phyloP scores from a whole-genome alignment of 2,797 vertebrate genomes.

The Chaenodraco wilsoni region DNA sequence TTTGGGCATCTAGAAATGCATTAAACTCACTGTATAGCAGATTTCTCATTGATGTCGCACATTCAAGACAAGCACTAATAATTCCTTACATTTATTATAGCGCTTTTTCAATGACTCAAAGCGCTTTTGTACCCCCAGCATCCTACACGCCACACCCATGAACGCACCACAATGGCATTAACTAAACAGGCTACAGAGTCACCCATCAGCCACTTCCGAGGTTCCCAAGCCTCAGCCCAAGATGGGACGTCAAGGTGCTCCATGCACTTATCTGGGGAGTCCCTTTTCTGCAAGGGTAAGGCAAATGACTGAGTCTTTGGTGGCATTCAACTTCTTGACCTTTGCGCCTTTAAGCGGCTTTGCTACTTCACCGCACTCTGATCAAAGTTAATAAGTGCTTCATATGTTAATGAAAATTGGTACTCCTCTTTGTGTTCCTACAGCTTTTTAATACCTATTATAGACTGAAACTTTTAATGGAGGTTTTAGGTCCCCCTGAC shows the following conservation, averaged over 20 bases:
- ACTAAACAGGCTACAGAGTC: slow-evolving; percentile 57
- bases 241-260: slow-evolving; percentile 78
- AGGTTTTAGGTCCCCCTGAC: slow-evolving; percentile 89
- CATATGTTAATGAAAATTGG: slow-evolving; percentile 89
- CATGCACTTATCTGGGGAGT: slow-evolving; percentile 79
- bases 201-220: slow-evolving; percentile 47
- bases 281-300: slow-evolving; percentile 81
- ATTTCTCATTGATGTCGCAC: background rate
- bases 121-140: background rate
- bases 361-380: slow-evolving; percentile 86
- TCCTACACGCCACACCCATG: background rate
- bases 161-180: slow-evolving; percentile 39
- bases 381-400: slow-evolving; percentile 89
- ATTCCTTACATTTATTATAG: no score
- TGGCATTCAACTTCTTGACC: slow-evolving; percentile 87
- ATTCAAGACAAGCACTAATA: background rate
- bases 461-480: slow-evolving; percentile 89
- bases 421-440: slow-evolving; percentile 87
- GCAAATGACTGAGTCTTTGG: slow-evolving; percentile 82
- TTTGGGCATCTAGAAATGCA: background rate
- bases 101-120: no score
- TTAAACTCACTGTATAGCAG: background rate
- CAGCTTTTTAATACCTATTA: slow-evolving; percentile 91
- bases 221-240: slow-evolving; percentile 57
- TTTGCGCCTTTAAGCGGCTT: slow-evolving; percentile 89